Base-by-base conservation (phyloP, 1,140 invertebrate species). In the Trissolcus basalis region DNA sequence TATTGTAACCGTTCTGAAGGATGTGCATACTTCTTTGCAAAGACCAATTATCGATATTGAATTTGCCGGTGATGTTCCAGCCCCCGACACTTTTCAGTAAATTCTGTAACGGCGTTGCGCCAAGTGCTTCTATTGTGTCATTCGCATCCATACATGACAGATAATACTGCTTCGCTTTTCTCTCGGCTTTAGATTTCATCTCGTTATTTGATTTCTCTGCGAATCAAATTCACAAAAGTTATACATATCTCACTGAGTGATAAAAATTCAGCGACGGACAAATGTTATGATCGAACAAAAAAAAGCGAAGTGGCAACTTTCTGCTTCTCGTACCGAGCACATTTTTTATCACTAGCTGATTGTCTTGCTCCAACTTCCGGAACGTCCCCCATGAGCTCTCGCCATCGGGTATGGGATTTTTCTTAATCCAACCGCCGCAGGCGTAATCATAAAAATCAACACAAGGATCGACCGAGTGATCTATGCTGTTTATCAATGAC, bases 301-400 rank as follows among this genome's bases (percentile, higher is more conserved):
- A 27, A 27, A 27, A 27, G 19, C 6, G 2, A 27, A 27, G 19
- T 27, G 12, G 13, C 7, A 13, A 44, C 8, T 44, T 44, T 6
- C 1, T 44, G n/a, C n/a, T 44, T 13, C 50, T 19, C 50, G 4
- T 87, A 94, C 93, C 96, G 77, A 98, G 87, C 39, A 94, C 94
- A 85, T 94, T 96, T 88, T 96, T 96, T 68, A 98, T 93, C n/a
- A 96, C 92, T 16, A 97, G 86, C 82, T 98, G 96, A 86, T 98
- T 98, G 80, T 96, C 92, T 80, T 97, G 93, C 84, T 96, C 96
- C 44, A 98, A 90, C 85, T 97, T 97, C 44, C 93, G 94, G 86
- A 98, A 98, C n/a, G 96, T 97, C 13, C 95, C 95, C 97, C 97
- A 98, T 51, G 92, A 93, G n/a, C 94, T 94, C 83, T 96, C 95